Conservation (phyloP, 2,113 vertebrate species). For the Lasiurus cinereus region DNA sequence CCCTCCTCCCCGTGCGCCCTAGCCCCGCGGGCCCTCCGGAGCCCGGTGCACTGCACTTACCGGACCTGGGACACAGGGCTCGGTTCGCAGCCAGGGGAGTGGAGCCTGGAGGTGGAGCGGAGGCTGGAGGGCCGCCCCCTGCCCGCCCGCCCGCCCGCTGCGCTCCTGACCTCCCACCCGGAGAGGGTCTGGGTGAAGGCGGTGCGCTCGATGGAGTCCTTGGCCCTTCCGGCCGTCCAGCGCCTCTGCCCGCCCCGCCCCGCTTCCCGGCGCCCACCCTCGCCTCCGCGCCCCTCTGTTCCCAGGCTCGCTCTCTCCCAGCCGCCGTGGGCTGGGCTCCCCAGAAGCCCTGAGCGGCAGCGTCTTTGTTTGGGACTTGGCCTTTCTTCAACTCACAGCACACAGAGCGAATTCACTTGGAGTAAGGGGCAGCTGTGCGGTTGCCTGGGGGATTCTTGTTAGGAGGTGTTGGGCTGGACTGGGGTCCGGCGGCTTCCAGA, state of each 20-base stretch:
- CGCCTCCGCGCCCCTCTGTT: background rate
- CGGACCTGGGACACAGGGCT: background rate
- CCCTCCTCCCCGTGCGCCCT: background rate
- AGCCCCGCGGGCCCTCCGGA: background rate
- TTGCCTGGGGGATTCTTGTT: slow-evolving; percentile 3
- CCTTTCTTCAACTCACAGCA: slow-evolving; percentile 34
- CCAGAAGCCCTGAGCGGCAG: background rate
- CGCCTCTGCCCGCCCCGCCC: background rate
- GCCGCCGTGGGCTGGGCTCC: background rate
- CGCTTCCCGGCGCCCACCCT: background rate
- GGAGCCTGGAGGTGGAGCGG: background rate
- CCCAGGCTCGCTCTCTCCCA: background rate
- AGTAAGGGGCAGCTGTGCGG: slow-evolving; percentile 7
- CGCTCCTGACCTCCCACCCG: background rate
- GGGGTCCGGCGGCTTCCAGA: background rate
- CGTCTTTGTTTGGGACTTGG: slow-evolving; percentile 59
- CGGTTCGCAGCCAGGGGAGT: background rate
- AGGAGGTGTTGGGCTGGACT: background rate
- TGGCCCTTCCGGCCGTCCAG: slow-evolving; percentile 35
- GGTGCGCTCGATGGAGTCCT: background rate
- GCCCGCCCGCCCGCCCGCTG: background rate
- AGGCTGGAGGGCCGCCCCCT: background rate
- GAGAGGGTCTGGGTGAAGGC: background rate
- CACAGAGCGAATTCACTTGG: background rate
- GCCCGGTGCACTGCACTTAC: slow-evolving; percentile 28